Percentiles rank a stretch among this genome's conserved stretches.
Evolutionary conservation across 2,113 vertebrate species (phyloP).

Genomic region (Larimichthys polyactis): DNA sequence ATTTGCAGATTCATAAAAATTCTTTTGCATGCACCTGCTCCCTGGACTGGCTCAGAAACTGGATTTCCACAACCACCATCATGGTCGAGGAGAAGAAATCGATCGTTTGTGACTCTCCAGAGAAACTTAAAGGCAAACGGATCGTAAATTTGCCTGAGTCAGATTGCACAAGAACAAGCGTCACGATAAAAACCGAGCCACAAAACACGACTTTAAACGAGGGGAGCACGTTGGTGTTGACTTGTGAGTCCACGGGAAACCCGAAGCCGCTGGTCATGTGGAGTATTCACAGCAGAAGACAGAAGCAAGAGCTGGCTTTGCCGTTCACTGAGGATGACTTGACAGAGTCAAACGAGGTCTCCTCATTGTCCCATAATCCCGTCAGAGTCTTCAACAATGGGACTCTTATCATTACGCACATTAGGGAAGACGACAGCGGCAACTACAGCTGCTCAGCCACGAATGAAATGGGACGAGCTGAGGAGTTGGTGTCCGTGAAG

Average conservation of each 20-base stretch:
- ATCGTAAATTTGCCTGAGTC: conserved; percentile 84
- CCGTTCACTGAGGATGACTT: conserved; percentile 54
- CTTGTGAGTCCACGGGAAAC: conserved; percentile 87
- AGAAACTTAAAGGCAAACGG: conserved; percentile 82
- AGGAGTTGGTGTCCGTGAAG: conserved; percentile 83
- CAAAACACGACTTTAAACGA: conserved; percentile 81
- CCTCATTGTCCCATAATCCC: conserved; percentile 62
- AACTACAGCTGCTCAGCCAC: conserved; percentile 91
- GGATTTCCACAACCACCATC: conserved; percentile 88
- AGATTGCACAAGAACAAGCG: conserved; percentile 83
- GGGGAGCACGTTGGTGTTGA: conserved; percentile 83
- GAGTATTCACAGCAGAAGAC: conserved; percentile 85
- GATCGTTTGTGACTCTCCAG: conserved; percentile 88
- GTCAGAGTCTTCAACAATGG: conserved; percentile 90
- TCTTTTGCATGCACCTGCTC: conserved; percentile 91
- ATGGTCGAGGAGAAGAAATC: conserved; percentile 86
- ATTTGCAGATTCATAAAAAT: conserved; percentile 93
- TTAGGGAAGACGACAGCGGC: conserved; percentile 89
- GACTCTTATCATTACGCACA: conserved; percentile 87
- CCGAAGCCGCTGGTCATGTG: conserved; percentile 89
- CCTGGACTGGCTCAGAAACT: conserved; percentile 92
- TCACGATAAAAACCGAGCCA: conserved; percentile 81
- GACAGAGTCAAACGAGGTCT: conserved; percentile 50
- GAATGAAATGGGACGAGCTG: conserved; percentile 89
- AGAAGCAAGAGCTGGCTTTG: conserved; percentile 80